Base-by-base conservation (phyloP, 2,888 invertebrate genomes). In the Orgyia antiqua region DNA sequence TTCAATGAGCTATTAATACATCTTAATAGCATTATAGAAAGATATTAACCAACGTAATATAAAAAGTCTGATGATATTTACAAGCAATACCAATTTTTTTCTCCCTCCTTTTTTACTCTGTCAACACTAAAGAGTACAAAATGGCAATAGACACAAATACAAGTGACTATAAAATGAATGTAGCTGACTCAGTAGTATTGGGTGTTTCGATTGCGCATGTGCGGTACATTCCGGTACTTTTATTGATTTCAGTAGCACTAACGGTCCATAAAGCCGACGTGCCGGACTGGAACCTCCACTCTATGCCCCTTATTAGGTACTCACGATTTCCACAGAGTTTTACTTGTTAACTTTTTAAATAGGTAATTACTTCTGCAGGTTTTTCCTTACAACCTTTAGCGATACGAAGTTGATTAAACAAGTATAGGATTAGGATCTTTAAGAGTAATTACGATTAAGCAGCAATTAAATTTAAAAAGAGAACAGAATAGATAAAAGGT, bases 211-310 rank as follows among this genome's bases (percentile, higher is more conserved):
- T 50, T 69, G 86, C 87, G 87, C 87, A 87, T 87, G 87, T 74
- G 86, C 87, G 73, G 84, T 82, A 82, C 83, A 86, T 87, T 87
- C 86, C 71, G 77, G 82, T 73, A 87, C 88, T 89, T 89, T 90
- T 90, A 90, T 90, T 89, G 89, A 89, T 90, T 90, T 89, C 89
- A 89, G 89, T 89, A 88, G 89, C 89, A 87, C 87, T 88, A 89
- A 89, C 89, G 88, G 86, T 77, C 87, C 77, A 88, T 86, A 80
- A 77, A 75, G 64, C 71, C 80, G 80, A 79, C 80, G 80, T 80
- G 77, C 82, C 65, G 79, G 78, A 75, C 83, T 64, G 75, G 64
- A 73, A 70, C 67, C 71, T 72, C 70, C 64, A 67, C 74, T 75
- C 73, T 66, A 72, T 76, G 48, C 73, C 74, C 76, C 79, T 86